These are phyloP conservation scores for Thaumatotibia leucotreta DNA, from an alignment of 1,140 invertebrate species.

Conservation along the genomic window DNA sequence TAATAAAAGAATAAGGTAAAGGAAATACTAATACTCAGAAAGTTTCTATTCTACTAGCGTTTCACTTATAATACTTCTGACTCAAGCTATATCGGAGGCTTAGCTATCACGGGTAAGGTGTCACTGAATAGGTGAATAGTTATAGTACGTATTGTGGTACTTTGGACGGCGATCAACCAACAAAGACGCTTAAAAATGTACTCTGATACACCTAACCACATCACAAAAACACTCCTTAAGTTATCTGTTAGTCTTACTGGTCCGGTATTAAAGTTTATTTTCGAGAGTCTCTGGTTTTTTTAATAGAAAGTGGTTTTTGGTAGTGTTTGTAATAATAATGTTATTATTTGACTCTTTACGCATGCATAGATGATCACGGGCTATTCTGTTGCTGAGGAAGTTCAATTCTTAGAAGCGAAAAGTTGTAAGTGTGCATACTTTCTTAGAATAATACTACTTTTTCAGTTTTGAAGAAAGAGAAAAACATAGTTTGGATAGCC, in stretches of 20 bases:
- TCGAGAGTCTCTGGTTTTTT: constrained; percentile 15
- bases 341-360: constrained; percentile 62
- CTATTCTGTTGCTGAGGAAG: constrained; percentile 59
- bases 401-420: background rate
- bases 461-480: background rate
- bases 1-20: too few species aligned
- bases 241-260: constrained; percentile 16
- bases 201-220: constrained; percentile 41
- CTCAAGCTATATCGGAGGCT: background rate
- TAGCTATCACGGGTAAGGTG: constrained; percentile 20
- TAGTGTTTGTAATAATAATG: constrained; percentile 57
- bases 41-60: too few species aligned
- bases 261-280: constrained; percentile 19
- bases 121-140: constrained; percentile 42
- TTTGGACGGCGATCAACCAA: constrained; percentile 58
- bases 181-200: constrained; percentile 66
- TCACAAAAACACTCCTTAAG: constrained; percentile 14
- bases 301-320: background rate
- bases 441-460: background rate
- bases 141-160: constrained; percentile 47
- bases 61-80: background rate
- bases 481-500: constrained; percentile 41
- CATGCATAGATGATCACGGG: constrained; percentile 62
- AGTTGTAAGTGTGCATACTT: background rate
- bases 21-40: too few species aligned